These are phyloP conservation scores for Euplagia quadripunctaria DNA, from an alignment of 2,888 invertebrate genomes.

Conservation along the genomic window DNA sequence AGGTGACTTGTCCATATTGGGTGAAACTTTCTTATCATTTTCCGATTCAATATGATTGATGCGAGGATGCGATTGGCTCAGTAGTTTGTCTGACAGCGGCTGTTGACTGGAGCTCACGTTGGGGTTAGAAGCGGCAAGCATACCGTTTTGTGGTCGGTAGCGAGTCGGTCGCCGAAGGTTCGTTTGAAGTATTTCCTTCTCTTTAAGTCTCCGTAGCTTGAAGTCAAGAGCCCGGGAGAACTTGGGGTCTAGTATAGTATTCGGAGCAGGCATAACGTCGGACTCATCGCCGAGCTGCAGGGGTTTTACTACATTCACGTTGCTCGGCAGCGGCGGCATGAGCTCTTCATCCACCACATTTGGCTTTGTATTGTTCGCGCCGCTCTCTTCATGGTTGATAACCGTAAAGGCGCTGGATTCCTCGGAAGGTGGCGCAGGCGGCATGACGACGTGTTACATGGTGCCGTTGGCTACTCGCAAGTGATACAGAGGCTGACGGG, in stretches of 20 bases:
- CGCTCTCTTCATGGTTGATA: conserved; percentile 57
- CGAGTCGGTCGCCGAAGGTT: conserved; percentile 72
- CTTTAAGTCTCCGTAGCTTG: conserved; percentile 90
- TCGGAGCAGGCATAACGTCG: conserved; percentile 47
- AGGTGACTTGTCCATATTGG: conserved; percentile 63
- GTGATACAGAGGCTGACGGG: not conserved
- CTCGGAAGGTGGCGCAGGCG: conserved; percentile 63
- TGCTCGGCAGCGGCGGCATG: conserved; percentile 50
- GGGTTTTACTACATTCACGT: conserved; percentile 75
- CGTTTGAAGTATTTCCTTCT: conserved; percentile 82
- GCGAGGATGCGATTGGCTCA: conserved; percentile 71
- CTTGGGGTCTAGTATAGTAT: conserved; percentile 79
- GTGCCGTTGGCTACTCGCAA: not conserved
- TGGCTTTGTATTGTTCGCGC: conserved; percentile 26
- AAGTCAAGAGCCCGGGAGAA: conserved; percentile 91
- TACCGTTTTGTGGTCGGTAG: conserved; percentile 64
- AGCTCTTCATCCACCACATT: conserved; percentile 29
- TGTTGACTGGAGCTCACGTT: conserved; percentile 84
- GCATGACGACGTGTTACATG: conserved; percentile 63
- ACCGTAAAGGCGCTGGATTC: conserved; percentile 72
- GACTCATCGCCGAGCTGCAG: conserved; percentile 61
- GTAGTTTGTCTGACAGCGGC: conserved; percentile 45
- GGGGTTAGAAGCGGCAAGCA: conserved; percentile 80
- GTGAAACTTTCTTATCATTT: conserved; percentile 54
- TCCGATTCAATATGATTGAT: conserved; percentile 60